Evolutionary conservation across 2,797 vertebrate genomes (phyloP), one percentile per base, ranked within the genome.

Genomic region (Anisognathus igniventris): DNA sequence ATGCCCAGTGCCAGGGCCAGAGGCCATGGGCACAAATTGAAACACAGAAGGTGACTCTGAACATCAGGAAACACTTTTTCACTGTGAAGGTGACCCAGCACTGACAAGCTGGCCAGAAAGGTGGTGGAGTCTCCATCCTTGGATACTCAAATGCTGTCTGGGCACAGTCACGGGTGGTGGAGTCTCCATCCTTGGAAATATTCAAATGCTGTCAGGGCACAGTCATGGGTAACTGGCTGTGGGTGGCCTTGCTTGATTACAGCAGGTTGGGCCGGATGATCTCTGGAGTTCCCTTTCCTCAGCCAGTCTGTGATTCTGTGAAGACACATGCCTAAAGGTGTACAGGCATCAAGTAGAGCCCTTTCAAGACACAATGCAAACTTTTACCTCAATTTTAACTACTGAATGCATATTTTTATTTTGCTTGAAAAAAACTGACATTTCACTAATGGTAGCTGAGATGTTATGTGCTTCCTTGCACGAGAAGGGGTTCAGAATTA

Each of bases 311-410:
- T 22, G 56, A 51, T 54, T 78, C 74, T 48, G 9, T 56, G 28
- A 66, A 74, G 37, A 44, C 3, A 11, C 0, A 0, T 4, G 30
- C 30, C 50, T 50, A 33, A 15, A 61, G 2, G 7, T 4, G 6
- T 10, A 20, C 21, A 64, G 27, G 25, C 48, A 67, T 24, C 18
- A 30, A 57, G 13, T 65, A 60, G 10, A 42, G 14, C 17, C 5
- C 20, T 54, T 56, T 27, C 40, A 57, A 42, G 7, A 64, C 2
- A 18, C 48, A 90, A 9, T 3, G 6, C 28, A 71, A 81, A n/a
- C 7, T 24, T 56, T 45, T 21, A n/a, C 22, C 30, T 61, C 37
- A 54, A 4, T 68, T 82, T 13, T 37, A 61, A 82, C 54, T 45
- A 40, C 22, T 11, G 18, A 82, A 61, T 2, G 1, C 12, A 10